These are phyloP conservation scores for Ferrisia virgata DNA, from an alignment of 2,888 invertebrate genomes.

Conservation along the genomic window DNA sequence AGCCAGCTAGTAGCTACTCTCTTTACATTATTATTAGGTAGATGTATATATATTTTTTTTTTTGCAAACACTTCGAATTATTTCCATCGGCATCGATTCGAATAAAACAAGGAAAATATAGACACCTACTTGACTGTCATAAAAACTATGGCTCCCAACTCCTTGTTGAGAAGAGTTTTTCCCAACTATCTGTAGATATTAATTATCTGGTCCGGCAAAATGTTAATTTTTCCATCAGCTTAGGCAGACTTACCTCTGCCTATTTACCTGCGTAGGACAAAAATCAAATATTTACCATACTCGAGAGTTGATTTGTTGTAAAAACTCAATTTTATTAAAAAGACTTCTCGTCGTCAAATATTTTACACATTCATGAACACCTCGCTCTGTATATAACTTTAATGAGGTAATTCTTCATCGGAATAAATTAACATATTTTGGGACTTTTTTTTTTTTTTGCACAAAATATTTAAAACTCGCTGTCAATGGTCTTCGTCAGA, in stretches of 20 bases:
- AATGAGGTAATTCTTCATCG: slow-evolving; percentile 8
- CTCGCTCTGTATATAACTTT: neutral
- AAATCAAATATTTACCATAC: neutral
- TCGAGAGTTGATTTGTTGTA: neutral
- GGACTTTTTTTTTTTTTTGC: neutral
- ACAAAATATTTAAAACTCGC: neutral
- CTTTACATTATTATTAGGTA: too few species aligned
- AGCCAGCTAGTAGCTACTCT: too few species aligned
- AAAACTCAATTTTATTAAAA: neutral
- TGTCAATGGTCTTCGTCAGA: neutral
- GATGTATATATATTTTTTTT: too few species aligned
- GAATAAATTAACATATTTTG: slow-evolving; percentile 15
- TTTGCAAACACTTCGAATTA: too few species aligned
- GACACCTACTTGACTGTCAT: too few species aligned
- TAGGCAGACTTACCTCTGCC: neutral
- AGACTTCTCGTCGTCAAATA: slow-evolving; percentile 7
- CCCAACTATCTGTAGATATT: neutral
- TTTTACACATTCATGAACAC: slow-evolving; percentile 16
- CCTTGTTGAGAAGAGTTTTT: neutral
- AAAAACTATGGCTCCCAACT: too few species aligned
- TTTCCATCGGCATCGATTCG: too few species aligned
- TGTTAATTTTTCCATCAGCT: neutral
- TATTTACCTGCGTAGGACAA: too few species aligned
- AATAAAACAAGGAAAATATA: neutral
- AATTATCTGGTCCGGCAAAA: neutral